A percentile compares a stretch with the other conserved stretches of the same genome.
Evolutionary conservation across 2,113 vertebrate species (phyloP).

Genomic region (Tamias sibiricus): DNA sequence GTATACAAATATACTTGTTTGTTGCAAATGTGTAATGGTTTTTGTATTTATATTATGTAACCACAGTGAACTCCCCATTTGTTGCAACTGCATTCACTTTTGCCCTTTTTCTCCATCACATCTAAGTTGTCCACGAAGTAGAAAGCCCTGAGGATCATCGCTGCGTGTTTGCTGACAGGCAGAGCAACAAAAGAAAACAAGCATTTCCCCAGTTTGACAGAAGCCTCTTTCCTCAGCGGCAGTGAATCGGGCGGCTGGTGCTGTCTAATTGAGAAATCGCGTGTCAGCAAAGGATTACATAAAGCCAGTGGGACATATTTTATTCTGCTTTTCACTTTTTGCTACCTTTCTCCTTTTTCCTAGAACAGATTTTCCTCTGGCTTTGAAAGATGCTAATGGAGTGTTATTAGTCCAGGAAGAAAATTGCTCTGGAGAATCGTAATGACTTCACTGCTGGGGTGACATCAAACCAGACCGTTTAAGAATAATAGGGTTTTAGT

Average conservation of each 20-base stretch:
- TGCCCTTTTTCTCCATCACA: not conserved
- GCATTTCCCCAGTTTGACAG: rapidly evolving
- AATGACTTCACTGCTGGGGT: conserved; percentile 60
- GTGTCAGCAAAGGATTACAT: conserved; percentile 66
- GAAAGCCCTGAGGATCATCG: not conserved
- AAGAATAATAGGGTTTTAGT: conserved; percentile 72
- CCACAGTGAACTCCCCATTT: not conserved
- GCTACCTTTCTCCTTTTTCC: conserved; percentile 58
- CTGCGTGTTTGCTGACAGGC: conserved; percentile 40
- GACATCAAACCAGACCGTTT: conserved; percentile 71
- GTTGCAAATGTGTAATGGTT: not conserved
- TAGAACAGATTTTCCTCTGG: conserved; percentile 57
- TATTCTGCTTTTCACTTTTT: conserved; percentile 63
- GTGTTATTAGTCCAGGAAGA: conserved; percentile 67
- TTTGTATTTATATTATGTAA: not conserved
- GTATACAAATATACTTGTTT: not conserved
- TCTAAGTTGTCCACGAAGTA: not conserved
- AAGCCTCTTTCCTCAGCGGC: not conserved
- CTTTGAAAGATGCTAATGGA: conserved; percentile 76
- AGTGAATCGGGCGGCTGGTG: not conserved
- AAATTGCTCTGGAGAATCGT: conserved; percentile 69
- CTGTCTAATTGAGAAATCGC: conserved; percentile 51
- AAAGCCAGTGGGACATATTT: conserved; percentile 70
- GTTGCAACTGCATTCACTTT: conserved; percentile 52
- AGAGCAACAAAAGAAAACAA: not conserved